Evolutionary conservation across 2,888 invertebrate genomes (phyloP), one percentile per base, ranked within the genome.

Genomic region (Heliothis peltigera): DNA sequence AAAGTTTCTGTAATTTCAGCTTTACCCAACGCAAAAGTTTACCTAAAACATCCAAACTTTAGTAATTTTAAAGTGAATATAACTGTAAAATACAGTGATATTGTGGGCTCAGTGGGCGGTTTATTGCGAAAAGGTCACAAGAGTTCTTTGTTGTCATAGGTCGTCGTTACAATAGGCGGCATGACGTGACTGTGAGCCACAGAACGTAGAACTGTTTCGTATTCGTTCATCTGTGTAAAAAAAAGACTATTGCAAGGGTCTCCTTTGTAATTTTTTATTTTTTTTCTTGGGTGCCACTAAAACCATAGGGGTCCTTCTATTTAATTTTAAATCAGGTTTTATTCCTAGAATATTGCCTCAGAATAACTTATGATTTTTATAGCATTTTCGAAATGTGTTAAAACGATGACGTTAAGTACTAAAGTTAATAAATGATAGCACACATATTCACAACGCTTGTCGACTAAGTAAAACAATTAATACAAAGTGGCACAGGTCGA

Each of bases 391-490:
- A 28, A 28, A 28, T 28, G 28, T 28, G 28, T 28, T 28, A 28
- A 28, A 10, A 28, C 8, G 28, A 10, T 28, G 8, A 35, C 35
- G 15, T 18, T 47, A n/a, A 52, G 25, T 39, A 44, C 55, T 44
- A n/a, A 39, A 43, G 48, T 44, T 17, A 62, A 69, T 48, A 49
- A 55, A 44, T 39, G 48, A 55, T 52, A 60, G 47, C 28, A 18
- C 22, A 52, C 51, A 21, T 21, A 32, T 35, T 22, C 39, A 42
- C n/a, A 57, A 25, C 18, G 25, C 19, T 42, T 51, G 44, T 17
- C 47, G 53, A 49, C 62, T 62, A 70, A 63, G 59, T 63, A 53
- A 62, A 72, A 69, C 70, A 79, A 75, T 81, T 79, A 79, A 28
- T 55, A 8, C 53, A 46, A 71, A 58, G 48, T 67, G 55, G 57